A percentile compares a stretch with the other conserved stretches of the same genome.
phyloP scores from a whole-genome alignment of 1,140 invertebrate genomes.

The Cephus cinctus region DNA sequence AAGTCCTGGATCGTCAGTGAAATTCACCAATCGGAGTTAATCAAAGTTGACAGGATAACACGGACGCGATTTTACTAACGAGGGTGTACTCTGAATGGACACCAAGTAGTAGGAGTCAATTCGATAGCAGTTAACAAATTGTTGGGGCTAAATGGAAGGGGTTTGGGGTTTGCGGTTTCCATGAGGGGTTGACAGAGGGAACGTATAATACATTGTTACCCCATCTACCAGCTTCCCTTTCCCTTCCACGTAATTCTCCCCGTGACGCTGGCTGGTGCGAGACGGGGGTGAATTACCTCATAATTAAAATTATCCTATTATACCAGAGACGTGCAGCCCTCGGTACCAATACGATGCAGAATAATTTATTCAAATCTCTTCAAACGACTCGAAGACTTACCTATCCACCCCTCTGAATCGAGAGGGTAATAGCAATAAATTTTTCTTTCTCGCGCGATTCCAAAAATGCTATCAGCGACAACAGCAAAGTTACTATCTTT shows the following conservation, averaged over 20 bases:
- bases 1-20: no score
- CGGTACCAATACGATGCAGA: no score
- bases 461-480: no score
- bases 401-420: no score
- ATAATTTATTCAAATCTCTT: no score
- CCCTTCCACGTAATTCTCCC: slow-evolving; percentile 18
- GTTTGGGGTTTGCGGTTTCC: slow-evolving; percentile 45
- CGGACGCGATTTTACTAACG: slow-evolving; percentile 23
- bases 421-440: no score
- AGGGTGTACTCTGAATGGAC: slow-evolving; percentile 30
- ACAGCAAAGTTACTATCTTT: no score
- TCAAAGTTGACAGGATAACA: no score
- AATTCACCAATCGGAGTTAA: no score
- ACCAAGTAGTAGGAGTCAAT: slow-evolving; percentile 30
- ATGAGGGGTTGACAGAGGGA: slow-evolving; percentile 34
- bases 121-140: slow-evolving; percentile 52
- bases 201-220: slow-evolving; percentile 54
- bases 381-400: no score
- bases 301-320: slow-evolving; percentile 46
- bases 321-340: background rate
- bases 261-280: slow-evolving; percentile 7
- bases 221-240: slow-evolving; percentile 33
- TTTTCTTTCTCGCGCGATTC: no score
- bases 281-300: slow-evolving; percentile 36
- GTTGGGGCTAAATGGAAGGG: slow-evolving; percentile 38